Base-by-base conservation (phyloP, 2,888 invertebrate genomes). In the Dryadula phaetusa region DNA sequence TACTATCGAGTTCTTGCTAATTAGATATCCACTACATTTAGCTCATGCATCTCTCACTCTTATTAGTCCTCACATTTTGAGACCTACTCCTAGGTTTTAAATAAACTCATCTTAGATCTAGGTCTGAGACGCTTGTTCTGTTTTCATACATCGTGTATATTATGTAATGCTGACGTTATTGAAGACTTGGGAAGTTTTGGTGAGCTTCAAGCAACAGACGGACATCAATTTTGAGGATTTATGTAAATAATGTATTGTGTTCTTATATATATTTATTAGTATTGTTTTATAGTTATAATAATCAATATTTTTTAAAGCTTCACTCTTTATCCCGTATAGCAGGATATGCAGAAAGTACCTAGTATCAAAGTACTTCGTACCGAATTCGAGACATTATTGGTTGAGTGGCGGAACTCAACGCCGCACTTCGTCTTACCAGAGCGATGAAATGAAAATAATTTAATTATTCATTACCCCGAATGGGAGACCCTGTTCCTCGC, bases 171-270 rank as follows among this genome's bases (percentile, higher is more conserved):
- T 86, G 67, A 86, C 85, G 42, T 72, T 86, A 62, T 73, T 87
- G 69, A 88, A 85, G 75, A 74, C 82, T 42, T 84, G 82, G 74
- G 87, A 87, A 72, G 79, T 76, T 66, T 66, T 84, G 63, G 71
- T 85, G 63, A 67, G 73, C 58, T 56, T 58, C 28, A 61, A 49
- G 28, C 28, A 16, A 28, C 49, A 49, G 25, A n/a, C 22, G 18
- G 42, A 28, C 46, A 25, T 42, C 18, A 18, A 8, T 54, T 46
- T 37, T 16, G 53, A 60, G 42, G 44, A 49, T 20, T 52, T 20
- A 22, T 56, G 66, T 69, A 66, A 71, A 46, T 60, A 42, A 6
- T 16, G 18, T 58, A 18, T n/a, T n/a, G n/a, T n/a, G 6, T 52
- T 1, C 2, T 28, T 52, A 25, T 46, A 49, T 40, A 52, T 32